Conservation (phyloP, 2,113 vertebrate species). For the Shinisaurus crocodilurus region DNA sequence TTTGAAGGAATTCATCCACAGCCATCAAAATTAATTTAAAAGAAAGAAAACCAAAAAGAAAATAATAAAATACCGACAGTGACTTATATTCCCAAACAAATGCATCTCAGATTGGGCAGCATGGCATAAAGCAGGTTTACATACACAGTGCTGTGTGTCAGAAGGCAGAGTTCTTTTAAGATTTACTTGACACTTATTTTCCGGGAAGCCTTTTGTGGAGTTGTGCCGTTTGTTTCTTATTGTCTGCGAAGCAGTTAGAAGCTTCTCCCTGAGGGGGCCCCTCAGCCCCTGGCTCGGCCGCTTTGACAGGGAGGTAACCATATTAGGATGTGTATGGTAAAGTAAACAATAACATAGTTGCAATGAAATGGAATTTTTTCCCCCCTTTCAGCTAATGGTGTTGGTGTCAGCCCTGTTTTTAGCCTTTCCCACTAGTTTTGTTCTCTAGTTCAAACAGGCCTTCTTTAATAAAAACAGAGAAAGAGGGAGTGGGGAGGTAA, state of each 20-base stretch:
- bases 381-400: slow-evolving; percentile 80
- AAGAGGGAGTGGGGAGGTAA: background rate
- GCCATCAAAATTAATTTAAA: slow-evolving; percentile 49
- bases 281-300: slow-evolving; percentile 78
- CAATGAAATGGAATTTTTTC: slow-evolving; percentile 88
- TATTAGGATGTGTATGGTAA: slow-evolving; percentile 96
- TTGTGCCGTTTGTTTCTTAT: slow-evolving; percentile 93
- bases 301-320: slow-evolving; percentile 92
- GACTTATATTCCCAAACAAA: slow-evolving; percentile 66
- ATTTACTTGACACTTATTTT: slow-evolving; percentile 84
- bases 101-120: slow-evolving; percentile 53
- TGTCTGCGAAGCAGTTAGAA: slow-evolving; percentile 89
- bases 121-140: slow-evolving; percentile 68
- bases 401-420: slow-evolving; percentile 88
- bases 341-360: slow-evolving; percentile 99
- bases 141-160: slow-evolving; percentile 65
- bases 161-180: slow-evolving; percentile 73
- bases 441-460: slow-evolving; percentile 76
- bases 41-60: background rate
- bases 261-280: slow-evolving; percentile 86
- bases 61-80: slow-evolving; percentile 37
- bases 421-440: slow-evolving; percentile 76
- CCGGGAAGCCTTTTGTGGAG: slow-evolving; percentile 84
- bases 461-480: slow-evolving; percentile 62
- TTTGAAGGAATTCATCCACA: slow-evolving; percentile 72